A percentile compares a stretch with the other conserved stretches of the same genome.
Evolutionary conservation across 1,140 invertebrate species (phyloP).

Genomic region (Calliopsis andreniformis): DNA sequence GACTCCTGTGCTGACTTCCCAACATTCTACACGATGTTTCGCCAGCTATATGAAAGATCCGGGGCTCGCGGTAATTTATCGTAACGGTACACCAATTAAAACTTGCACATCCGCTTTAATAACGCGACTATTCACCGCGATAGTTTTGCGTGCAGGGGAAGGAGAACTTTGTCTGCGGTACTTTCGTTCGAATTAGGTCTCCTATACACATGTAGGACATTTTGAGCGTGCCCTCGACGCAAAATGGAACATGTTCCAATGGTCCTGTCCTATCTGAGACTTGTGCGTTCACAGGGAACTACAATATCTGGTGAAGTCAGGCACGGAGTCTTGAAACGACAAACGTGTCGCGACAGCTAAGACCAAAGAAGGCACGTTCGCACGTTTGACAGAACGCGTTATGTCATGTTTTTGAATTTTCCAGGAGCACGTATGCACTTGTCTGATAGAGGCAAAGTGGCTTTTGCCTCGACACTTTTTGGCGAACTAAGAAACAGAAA

Average conservation of each 20-base stretch:
- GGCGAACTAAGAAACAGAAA: neutral
- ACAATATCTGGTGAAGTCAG: neutral
- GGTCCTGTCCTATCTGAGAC: too few species aligned
- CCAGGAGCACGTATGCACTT: neutral
- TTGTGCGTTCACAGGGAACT: too few species aligned
- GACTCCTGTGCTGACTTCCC: neutral
- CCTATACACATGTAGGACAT: too few species aligned
- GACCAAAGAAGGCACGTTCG: neutral
- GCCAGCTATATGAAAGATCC: too few species aligned
- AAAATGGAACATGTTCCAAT: too few species aligned
- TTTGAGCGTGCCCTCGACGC: too few species aligned
- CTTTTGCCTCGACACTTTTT: neutral
- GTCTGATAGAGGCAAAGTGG: neutral
- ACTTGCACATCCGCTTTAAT: too few species aligned
- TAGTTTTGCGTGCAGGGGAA: too few species aligned
- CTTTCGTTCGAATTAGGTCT: too few species aligned
- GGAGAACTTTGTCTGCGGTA: too few species aligned
- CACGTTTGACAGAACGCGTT: neutral
- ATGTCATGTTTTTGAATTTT: neutral
- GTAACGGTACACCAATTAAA: slow-evolving; percentile 12
- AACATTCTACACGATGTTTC: neutral
- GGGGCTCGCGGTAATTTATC: neutral
- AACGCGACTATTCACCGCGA: too few species aligned
- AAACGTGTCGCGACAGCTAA: neutral
- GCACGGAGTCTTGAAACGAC: neutral